These are phyloP conservation scores for Myopa testacea DNA, from an alignment of 2,888 invertebrate genomes.

Conservation along the genomic window DNA sequence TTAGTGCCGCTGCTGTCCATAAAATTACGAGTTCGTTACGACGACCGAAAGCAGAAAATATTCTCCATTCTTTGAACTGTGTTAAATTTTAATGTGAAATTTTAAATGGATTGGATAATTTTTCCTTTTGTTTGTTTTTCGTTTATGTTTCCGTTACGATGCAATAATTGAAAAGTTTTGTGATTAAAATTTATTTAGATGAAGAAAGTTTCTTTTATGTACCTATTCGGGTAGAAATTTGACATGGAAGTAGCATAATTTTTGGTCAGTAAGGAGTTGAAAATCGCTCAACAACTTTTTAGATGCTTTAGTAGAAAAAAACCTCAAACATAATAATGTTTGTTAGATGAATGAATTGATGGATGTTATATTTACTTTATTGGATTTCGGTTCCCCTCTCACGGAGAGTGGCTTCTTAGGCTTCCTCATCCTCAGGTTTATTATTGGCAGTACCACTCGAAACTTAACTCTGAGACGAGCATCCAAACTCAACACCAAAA, in stretches of 20 bases:
- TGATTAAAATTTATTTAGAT: constrained; percentile 39
- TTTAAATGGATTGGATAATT: constrained; percentile 2
- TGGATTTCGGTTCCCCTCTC: neutral
- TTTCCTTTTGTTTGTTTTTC: neutral
- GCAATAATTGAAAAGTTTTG: constrained; percentile 41
- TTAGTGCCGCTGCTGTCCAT: neutral
- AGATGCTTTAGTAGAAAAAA: neutral
- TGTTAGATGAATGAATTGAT: neutral
- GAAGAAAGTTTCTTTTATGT: constrained; percentile 19
- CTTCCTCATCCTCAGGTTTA: too few relatives aligned
- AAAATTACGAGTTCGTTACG: constrained; percentile 19
- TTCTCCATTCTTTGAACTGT: constrained; percentile 31
- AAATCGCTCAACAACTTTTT: neutral
- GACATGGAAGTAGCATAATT: neutral
- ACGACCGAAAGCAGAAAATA: constrained; percentile 17
- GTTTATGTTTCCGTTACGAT: neutral
- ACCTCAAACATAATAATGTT: too few relatives aligned
- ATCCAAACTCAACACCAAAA: too few relatives aligned
- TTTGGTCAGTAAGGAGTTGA: neutral
- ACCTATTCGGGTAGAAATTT: constrained; percentile 3
- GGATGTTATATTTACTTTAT: neutral
- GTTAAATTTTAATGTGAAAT: constrained; percentile 33
- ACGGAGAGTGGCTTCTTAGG: too few relatives aligned
- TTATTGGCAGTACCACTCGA: too few relatives aligned
- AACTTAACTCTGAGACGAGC: too few relatives aligned